Conservation (phyloP, 1,140 invertebrate species). For the Centruroides sculpturatus region DNA sequence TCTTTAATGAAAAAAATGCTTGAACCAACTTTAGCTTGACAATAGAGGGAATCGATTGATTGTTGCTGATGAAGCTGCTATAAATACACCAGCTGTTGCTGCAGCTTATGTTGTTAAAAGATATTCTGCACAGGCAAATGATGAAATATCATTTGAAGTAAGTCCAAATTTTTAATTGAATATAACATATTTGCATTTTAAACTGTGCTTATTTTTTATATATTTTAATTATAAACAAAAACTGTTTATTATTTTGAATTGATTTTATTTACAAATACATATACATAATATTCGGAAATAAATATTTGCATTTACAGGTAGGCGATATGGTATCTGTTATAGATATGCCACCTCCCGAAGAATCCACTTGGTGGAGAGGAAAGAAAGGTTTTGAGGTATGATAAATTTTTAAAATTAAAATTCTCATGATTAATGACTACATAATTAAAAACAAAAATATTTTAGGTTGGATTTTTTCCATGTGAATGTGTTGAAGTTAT, state of each 20-base stretch:
- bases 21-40: conserved; percentile 11
- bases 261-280: no score
- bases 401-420: neutral
- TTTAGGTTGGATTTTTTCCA: conserved; percentile 75
- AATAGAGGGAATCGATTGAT: conserved; percentile 17
- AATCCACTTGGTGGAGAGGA: conserved; percentile 92
- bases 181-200: no score
- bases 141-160: conserved; percentile 59
- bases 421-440: no score
- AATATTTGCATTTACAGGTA: conserved; percentile 42
- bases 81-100: conserved; percentile 94
- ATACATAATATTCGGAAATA: no score
- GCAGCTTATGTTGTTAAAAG: conserved; percentile 84
- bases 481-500: conserved; percentile 89
- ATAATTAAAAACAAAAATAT: neutral
- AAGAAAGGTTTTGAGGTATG: conserved; percentile 82
- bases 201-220: no score
- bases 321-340: conserved; percentile 97
- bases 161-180: neutral
- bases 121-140: conserved; percentile 74
- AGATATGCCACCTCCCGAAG: conserved; percentile 85
- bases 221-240: no score
- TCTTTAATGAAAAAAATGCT: no score
- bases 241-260: no score
- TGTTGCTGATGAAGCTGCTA: conserved; percentile 75